phyloP scores from a whole-genome alignment of 1,140 invertebrate species.

The Drosophila equinoxialis region DNA sequence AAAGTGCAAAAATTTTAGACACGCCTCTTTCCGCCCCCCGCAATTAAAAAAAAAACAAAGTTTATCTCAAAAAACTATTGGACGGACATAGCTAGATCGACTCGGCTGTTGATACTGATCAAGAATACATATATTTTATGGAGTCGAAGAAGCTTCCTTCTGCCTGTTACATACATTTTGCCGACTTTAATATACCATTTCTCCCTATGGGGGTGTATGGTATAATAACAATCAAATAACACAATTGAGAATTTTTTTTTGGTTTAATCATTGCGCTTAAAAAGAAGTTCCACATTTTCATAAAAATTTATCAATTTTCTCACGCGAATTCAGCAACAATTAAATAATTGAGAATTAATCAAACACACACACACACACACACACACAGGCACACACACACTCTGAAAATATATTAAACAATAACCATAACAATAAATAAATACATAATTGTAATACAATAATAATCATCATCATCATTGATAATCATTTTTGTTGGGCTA shows the following conservation, averaged over 20 bases:
- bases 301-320: slow-evolving; percentile 49
- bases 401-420: slow-evolving; percentile 28
- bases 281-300: slow-evolving; percentile 4
- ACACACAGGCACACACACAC: slow-evolving; percentile 21
- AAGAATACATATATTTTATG: no score
- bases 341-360: slow-evolving; percentile 71
- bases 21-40: no score
- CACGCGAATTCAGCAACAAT: slow-evolving; percentile 58
- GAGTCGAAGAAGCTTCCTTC: no score
- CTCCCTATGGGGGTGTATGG: no score
- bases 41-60: no score
- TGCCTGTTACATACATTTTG: no score
- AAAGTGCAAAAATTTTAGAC: neutral
- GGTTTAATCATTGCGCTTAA: no score
- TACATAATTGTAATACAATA: slow-evolving; percentile 60
- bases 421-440: slow-evolving; percentile 41
- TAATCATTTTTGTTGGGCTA: slow-evolving; percentile 53
- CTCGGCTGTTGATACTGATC: no score
- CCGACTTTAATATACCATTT: no score
- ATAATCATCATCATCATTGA: slow-evolving; percentile 40
- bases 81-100: no score
- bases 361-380: slow-evolving; percentile 39
- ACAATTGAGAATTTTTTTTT: no score
- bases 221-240: neutral
- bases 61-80: no score